Base-by-base conservation (phyloP, 2,113 vertebrate genomes). In the Chaetorhynchus papuensis region DNA sequence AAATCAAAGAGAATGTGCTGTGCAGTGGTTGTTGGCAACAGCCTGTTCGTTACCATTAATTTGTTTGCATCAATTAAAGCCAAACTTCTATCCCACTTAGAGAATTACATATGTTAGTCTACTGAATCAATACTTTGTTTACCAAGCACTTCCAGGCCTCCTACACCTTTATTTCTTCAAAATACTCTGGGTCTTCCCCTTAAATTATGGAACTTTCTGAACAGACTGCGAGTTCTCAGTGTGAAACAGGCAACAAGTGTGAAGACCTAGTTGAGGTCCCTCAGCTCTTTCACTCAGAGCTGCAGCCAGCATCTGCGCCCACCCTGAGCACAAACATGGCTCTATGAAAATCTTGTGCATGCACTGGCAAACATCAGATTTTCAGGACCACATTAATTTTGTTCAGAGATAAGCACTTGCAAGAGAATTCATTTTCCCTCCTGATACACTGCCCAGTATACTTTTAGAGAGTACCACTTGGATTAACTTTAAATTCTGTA, bases 251-350 rank as follows among this genome's bases (percentile, higher is more conserved):
- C 30, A 71, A 19, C 39, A 71, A 83, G 17, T 15, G 27, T 54
- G 49, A 64, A 45, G 23, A 50, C 5, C 26, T 13, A 33, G 13
- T 13, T 81, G 37, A 82, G 35, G 16, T 50, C 39, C 49, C 47
- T 53, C 54, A 41, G 45, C 54, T 31, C 50, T 26, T 14, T 30
- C 47, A 63, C 54, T 42, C 31, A 37, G 19, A 83, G 61, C 35
- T 76, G 59, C 4, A 1, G 15, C 10, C 44, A 71, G 57, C 35
- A 79, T 13, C 57, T 3, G 2, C 0, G 0, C 23, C 41, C 11
- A 9, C 16, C 26, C 47, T 4, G 5, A 66, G 26, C 33, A 54
- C 44, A 61, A 31, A 41, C 14, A 10, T 0, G 7, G 52, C 52
- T 45, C 44, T 24, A 19, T 20, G 35, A 70, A 79, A 79, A 79